phyloP scores from a whole-genome alignment of 2,113 vertebrate species.

The zebrafish (Danio rerio) region DNA sequence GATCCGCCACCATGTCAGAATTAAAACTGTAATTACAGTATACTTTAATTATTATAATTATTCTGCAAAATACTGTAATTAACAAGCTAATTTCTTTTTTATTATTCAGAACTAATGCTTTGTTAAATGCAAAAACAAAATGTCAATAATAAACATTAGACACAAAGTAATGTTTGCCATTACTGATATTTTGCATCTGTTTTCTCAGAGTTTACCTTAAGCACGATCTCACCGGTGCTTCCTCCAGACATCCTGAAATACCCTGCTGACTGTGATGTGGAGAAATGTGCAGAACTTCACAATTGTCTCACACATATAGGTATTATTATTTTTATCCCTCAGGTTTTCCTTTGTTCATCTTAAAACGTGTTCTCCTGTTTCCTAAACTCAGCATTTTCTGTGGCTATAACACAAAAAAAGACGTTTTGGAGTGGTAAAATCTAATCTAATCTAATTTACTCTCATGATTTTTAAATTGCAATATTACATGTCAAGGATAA shows the following conservation, averaged over 20 bases:
- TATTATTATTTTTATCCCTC: background rate
- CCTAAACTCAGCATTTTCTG: no score
- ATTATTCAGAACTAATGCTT: background rate
- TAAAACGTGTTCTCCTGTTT: no score
- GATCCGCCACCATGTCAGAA: background rate
- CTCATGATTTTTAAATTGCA: no score
- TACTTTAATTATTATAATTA: no score
- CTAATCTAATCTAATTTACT: no score
- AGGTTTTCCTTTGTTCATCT: no score
- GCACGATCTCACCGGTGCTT: background rate
- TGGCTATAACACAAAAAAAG: no score
- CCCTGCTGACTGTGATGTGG: slow-evolving; percentile 18
- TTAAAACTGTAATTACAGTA: background rate
- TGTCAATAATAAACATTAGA: background rate
- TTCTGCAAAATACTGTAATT: background rate
- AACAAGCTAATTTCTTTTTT: background rate
- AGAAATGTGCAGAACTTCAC: background rate
- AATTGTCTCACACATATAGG: background rate
- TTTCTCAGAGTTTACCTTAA: background rate
- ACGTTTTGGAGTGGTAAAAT: no score
- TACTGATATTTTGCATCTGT: background rate
- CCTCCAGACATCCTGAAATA: slow-evolving; percentile 43
- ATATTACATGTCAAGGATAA: no score
- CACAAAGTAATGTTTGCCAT: background rate
- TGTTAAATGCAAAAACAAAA: background rate